Evolutionary conservation across 1,140 invertebrate species (phyloP), one percentile per base, ranked within the genome.

Genomic region (Aporrectodea caliginosa): DNA sequence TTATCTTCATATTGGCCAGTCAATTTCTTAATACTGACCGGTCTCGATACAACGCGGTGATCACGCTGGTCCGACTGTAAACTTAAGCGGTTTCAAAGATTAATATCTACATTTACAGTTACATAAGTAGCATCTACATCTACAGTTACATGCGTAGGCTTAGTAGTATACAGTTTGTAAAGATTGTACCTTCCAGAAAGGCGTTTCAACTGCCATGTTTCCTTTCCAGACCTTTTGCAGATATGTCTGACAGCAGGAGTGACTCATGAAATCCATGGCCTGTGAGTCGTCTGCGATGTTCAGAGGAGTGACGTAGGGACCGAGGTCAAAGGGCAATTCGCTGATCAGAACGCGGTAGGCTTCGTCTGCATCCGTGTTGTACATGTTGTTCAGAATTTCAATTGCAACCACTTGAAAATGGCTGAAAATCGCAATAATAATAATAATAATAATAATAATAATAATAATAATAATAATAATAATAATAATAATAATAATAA

Each of bases 161-260:
- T n/a, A n/a, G n/a, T n/a, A n/a, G n/a, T n/a, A n/a, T n/a, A n/a
- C n/a, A n/a, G n/a, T n/a, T n/a, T n/a, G n/a, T n/a, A n/a, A n/a
- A n/a, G n/a, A n/a, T n/a, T n/a, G 69, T 79, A 87, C 87, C 84
- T 85, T 87, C 43, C 82, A 80, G 12, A 80, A 79, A 31, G 85
- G 84, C n/a, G 87, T 88, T 78, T 87, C 84, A 1, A 84, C 79
- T 2, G 85, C 84, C 84, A 88, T 85, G 6, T 83, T 79, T 6
- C 87, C 87, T 68, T 85, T 87, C 87, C 86, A 88, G 33, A 88
- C 84, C 32, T 81, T 82, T 73, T 85, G 86, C 0, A 88, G 83
- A 79, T 86, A 86, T 14, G 84, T 85, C 80, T 86, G 85, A 81
- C 86, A 88, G 32, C 82, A 82, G 0, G 86, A 84, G 72, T 87